phyloP scores from a whole-genome alignment of 1,140 invertebrate genomes.

The Drosophila biarmipes region DNA sequence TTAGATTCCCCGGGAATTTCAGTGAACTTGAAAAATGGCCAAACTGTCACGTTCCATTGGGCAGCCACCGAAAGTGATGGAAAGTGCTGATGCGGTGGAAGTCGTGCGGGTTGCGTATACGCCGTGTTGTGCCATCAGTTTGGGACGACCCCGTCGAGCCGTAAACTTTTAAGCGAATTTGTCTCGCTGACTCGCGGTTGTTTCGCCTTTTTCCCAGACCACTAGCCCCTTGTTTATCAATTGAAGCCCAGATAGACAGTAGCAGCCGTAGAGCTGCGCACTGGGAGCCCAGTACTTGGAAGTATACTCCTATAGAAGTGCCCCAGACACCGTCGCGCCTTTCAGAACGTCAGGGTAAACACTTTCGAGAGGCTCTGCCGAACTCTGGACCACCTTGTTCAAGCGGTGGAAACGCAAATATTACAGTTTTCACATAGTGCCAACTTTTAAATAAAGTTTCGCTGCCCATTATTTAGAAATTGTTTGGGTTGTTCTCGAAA shows the following conservation, averaged over 20 bases:
- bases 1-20: conserved; percentile 48
- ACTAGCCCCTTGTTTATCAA: conserved; percentile 22
- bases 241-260: conserved; percentile 20
- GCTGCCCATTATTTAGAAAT: background rate
- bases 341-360: conserved; percentile 24
- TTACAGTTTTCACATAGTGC: background rate
- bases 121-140: conserved; percentile 38
- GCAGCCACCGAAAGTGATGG: conserved; percentile 38
- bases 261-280: conserved; percentile 21
- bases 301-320: conserved; percentile 4
- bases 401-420: conserved; percentile 12
- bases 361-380: background rate
- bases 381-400: conserved; percentile 16
- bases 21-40: conserved; percentile 66
- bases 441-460: background rate
- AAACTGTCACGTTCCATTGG: conserved; percentile 68
- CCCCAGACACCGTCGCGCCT: conserved; percentile 14
- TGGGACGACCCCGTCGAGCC: background rate
- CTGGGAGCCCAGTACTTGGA: conserved; percentile 9
- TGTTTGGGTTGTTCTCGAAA: background rate
- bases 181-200: conserved; percentile 28
- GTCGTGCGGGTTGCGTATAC: conserved; percentile 62
- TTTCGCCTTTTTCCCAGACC: conserved; percentile 5
- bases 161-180: conserved; percentile 67
- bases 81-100: conserved; percentile 57